These are phyloP conservation scores for Aleiodes sp. DNA, from an alignment of 1,140 invertebrate species.

Conservation along the genomic window DNA sequence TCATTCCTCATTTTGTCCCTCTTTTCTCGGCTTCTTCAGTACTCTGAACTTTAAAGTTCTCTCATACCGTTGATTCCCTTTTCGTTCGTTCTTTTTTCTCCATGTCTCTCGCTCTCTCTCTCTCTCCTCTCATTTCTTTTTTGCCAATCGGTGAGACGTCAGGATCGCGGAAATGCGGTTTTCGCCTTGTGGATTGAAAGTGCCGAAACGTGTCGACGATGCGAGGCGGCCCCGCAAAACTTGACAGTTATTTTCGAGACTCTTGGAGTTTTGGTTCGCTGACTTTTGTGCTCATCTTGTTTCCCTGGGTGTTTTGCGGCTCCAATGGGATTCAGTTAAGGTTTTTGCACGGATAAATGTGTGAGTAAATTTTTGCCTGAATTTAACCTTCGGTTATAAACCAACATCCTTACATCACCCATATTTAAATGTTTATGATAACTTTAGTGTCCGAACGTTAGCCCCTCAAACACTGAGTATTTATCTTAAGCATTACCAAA, in stretches of 20 bases:
- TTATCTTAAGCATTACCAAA: neutral
- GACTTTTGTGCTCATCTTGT: constrained; percentile 6
- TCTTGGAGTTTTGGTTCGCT: constrained; percentile 20
- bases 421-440: constrained; percentile 5
- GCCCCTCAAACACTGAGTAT: neutral
- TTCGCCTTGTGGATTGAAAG: constrained; percentile 28
- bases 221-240: constrained; percentile 16
- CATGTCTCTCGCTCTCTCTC: neutral
- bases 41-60: too few species aligned
- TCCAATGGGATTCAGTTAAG: neutral
- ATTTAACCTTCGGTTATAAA: neutral
- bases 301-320: neutral
- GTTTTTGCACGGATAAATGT: neutral
- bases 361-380: neutral
- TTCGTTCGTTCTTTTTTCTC: neutral
- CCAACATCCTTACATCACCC: neutral
- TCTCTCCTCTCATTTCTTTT: neutral
- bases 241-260: constrained; percentile 26
- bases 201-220: constrained; percentile 35
- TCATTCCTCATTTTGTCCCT: neutral
- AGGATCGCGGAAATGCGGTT: constrained; percentile 17
- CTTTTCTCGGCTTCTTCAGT: neutral
- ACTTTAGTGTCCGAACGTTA: constrained; percentile 1
- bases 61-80: neutral
- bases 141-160: neutral